A percentile compares a stretch with the other conserved stretches of the same genome.
These are phyloP conservation scores for Erpornis zantholeuca DNA, from an alignment of 2,113 vertebrate species.

Conservation along the genomic window DNA sequence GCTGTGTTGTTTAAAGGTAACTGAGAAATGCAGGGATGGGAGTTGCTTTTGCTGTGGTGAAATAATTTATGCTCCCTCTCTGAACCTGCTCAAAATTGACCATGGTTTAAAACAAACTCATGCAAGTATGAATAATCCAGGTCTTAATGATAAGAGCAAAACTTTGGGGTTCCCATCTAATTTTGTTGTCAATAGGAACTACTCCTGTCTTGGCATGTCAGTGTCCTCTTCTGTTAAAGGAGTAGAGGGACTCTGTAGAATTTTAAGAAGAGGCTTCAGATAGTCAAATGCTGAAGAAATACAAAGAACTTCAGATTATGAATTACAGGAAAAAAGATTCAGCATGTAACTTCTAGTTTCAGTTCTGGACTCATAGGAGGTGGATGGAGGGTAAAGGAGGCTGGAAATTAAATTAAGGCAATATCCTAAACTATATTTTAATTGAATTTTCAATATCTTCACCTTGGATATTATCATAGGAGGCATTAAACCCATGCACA, in stretches of 20 bases:
- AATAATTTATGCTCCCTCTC: neutral
- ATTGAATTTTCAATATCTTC: slow-evolving; percentile 64
- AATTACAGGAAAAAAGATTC: neutral
- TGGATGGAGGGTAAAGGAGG: neutral
- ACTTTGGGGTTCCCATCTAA: neutral
- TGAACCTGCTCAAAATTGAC: neutral
- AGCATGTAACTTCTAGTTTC: neutral
- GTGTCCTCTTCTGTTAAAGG: neutral
- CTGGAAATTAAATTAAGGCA: slow-evolving; percentile 45
- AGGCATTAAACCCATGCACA: slow-evolving; percentile 51
- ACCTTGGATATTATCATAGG: slow-evolving; percentile 46
- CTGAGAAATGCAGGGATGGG: neutral
- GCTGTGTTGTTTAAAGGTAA: neutral
- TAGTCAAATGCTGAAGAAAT: neutral
- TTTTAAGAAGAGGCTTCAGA: neutral
- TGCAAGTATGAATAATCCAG: neutral
- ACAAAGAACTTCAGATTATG: neutral
- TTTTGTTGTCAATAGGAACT: neutral
- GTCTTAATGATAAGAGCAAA: neutral
- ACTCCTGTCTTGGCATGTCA: neutral
- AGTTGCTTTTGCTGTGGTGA: neutral
- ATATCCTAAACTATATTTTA: slow-evolving; percentile 57
- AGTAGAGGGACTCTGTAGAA: neutral
- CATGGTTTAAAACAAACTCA: neutral
- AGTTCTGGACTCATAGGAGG: neutral